Evolutionary conservation across 2,797 vertebrate species (phyloP), one percentile per base, ranked within the genome.

Genomic region (Hippoglossus hippoglossus): DNA sequence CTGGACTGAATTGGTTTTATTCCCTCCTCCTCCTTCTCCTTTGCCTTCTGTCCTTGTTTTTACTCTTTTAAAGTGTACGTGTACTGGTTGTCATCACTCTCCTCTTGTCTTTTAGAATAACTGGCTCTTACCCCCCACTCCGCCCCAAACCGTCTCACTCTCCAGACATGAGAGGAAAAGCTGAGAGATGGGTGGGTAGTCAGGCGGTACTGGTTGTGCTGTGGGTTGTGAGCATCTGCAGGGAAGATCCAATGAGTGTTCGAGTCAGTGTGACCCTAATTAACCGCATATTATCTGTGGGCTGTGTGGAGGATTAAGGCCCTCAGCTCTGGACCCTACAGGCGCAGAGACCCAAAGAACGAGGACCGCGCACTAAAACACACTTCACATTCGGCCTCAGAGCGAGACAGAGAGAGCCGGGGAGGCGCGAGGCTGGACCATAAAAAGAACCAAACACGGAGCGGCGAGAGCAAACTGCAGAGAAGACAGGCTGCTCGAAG

Each of bases 251-350:
- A 73, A 84, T 73, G 87, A 92, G 89, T 90, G 89, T 86, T 90
- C 83, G 69, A 81, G 85, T 89, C 89, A 79, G 80, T 85, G 79
- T 92, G 90, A 93, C 92, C 91, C 90, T 94, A 95, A 95, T 95
- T 94, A 94, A 94, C 84, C 86, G 89, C 88, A 78, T 80, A 90
- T 94, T 94, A 94, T 93, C 92, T 93, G 75, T 76, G 90, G 92
- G 90, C 91, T 82, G 86, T 73, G 86, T 81, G 58, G 83, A 89
- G 91, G 94, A 93, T 92, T 90, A 87, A 86, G 89, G 88, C 90
- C 82, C 84, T 85, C 51, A 82, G 90, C 87, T 84, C 71, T 67
- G 77, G 86, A 84, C 80, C 79, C 79, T 77, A 44, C 74, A 90
- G 84, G 87, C 87, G 75, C 46, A 31, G 46, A 90, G 79, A 84